Base-by-base conservation (phyloP, 2,797 vertebrate species). In the Chiroxiphia lanceolata region DNA sequence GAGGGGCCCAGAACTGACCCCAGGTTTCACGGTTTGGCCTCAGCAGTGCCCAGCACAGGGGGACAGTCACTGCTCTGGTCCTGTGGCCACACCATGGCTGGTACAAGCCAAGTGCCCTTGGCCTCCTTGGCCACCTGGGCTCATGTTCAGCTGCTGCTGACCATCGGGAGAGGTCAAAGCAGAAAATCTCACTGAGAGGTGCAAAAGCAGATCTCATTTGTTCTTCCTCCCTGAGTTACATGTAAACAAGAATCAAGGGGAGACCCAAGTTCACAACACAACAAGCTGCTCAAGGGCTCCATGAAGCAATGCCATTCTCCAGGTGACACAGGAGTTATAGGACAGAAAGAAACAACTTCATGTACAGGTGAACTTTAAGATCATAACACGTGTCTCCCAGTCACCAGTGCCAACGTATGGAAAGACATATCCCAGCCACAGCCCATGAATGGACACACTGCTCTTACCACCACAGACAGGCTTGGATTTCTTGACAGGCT, bases 361-460 rank as follows among this genome's bases (percentile, higher is more conserved):
- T 0, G 0, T 6, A 22, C 31, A 75, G 57, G 14, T 57, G 15
- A 88, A n/a, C 44, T 17, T 12, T 9, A 47, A 38, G 60, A 38
- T 38, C 47, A 34, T 27, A 34, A 27, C 9, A 33, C 0, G 0
- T 5, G 15, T 56, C 51, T 85, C 44, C 27, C 75, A 79, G 59
- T 50, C 47, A 57, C 61, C 48, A 31, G 5, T 9, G 19, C 47
- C 60, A 50, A 5, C 0, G 0, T 6, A 38, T 1, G 12, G 64
- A n/a, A 57, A 56, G 38, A 34, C 29, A 20, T 3, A 34, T 51
- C 21, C 45, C 79, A 87, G 81, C 60, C 5, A 16, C 48, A 36
- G 25, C 50, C 45, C 3, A 0, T 11, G 44, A 45, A 34, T 0
- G 0, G 42, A 18, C 53, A 48, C 26, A 0, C 34, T 26, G 82